Base-by-base conservation (phyloP, 2,113 vertebrate genomes). In the Podarcis raffonei region DNA sequence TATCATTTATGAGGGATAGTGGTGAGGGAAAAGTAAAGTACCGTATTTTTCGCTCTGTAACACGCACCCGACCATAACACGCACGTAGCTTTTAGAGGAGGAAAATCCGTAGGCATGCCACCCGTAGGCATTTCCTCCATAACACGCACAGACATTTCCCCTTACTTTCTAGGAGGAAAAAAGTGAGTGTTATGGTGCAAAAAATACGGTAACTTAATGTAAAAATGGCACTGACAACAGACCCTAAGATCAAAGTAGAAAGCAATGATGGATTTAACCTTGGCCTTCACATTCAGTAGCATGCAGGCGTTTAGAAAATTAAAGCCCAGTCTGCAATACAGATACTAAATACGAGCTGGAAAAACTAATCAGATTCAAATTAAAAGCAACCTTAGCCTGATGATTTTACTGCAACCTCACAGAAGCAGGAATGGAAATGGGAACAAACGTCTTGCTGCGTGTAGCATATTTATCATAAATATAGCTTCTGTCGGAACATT, bases 1-100 rank as follows among this genome's bases (percentile, higher is more conserved):
- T 30, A 9, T 42, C 3, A 6, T 39, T 42, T 72, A 16, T 3
- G 37, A 0, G 0, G 0, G 2, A 75, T 39, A 3, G 77, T 83
- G 2, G 3, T 79, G 48, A 2, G 48, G 48, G 48, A 11, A 62
- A 83, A 0, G 22, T 2, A 77, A 59, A 82, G 79, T n/a, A n/a
- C n/a, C n/a, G n/a, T n/a, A n/a, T n/a, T n/a, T n/a, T n/a, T n/a
- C n/a, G n/a, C n/a, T n/a, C n/a, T n/a, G n/a, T n/a, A n/a, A n/a
- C n/a, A n/a, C n/a, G n/a, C n/a, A n/a, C n/a, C n/a, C n/a, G n/a
- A n/a, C n/a, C n/a, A n/a, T n/a, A n/a, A n/a, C n/a, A n/a, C n/a
- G n/a, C n/a, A n/a, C n/a, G n/a, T n/a, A n/a, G n/a, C n/a, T n/a
- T n/a, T n/a, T n/a, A n/a, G n/a, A n/a, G n/a, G n/a, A n/a, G n/a